Evolutionary conservation across 2,888 invertebrate species (phyloP), one percentile per base, ranked within the genome.

Genomic region (Unio delphinus): DNA sequence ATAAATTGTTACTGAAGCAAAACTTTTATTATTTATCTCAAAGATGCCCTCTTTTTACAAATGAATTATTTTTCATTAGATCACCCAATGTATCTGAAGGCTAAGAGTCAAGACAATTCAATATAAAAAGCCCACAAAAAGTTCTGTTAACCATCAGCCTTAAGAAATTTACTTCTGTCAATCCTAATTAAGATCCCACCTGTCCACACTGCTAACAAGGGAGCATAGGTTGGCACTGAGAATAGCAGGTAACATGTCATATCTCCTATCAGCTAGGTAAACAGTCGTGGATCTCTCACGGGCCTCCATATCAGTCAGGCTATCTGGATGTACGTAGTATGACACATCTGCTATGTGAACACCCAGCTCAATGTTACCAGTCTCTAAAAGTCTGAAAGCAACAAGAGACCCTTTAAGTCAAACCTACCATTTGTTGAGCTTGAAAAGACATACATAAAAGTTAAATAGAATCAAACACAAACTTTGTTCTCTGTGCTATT

Each of bases 151-250:
- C 45, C 15, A 45, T 45, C 45, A 45, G 8, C 34, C 34, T 34
- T 34, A 34, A 7, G 7, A 34, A 45, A 45, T 15, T 45, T 45
- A 45, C 45, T 11, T 15, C 15, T 11, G 45, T 45, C 45, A 45
- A 45, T 45, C 45, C 15, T 45, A 45, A 45, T 45, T 45, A 45
- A 45, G 45, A 45, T 15, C 75, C 34, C 70, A 88, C 87, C 87
- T 84, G 74, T 89, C 88, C 3, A 86, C 87, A 34, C 82, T 85
- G 70, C 88, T 87, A 57, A 86, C 73, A 23, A 90, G 77, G 5
- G 90, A 90, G 66, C 89, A 90, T 45, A 89, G 73, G 73, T 90
- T 83, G 34, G 87, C 86, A 78, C 87, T 88, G 1, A 90, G 83
- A 23, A 88, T 73, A 18, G 79, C 79, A 8, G 89, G 89, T 66